Evolutionary conservation across 2,888 invertebrate genomes (phyloP).

Genomic region (Magallana nippona): DNA sequence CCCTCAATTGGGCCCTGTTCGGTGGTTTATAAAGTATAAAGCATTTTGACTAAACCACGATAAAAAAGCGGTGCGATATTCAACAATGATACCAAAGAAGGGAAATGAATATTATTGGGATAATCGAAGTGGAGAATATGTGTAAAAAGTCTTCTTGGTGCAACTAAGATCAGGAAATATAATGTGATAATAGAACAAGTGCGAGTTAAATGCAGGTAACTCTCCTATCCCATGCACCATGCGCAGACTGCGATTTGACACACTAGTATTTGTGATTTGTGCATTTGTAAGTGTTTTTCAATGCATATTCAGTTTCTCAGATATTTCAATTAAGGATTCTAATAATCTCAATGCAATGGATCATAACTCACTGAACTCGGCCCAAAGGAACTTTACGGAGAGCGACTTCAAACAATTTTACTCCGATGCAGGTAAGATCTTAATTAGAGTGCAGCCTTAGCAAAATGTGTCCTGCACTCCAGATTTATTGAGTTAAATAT

Average conservation of each 20-base stretch:
- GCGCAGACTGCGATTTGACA: slow-evolving; percentile 19
- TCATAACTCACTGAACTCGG: slow-evolving; percentile 12
- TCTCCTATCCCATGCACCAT: slow-evolving; percentile 19
- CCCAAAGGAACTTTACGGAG: neutral
- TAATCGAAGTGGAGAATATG: slow-evolving; percentile 30
- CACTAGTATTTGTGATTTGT: slow-evolving; percentile 36
- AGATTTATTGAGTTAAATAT: slow-evolving; percentile 40
- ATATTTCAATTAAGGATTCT: slow-evolving; percentile 15
- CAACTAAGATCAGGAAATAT: slow-evolving; percentile 15
- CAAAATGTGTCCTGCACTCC: slow-evolving; percentile 28
- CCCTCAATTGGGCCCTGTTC: slow-evolving; percentile 18
- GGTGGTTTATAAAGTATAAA: slow-evolving; percentile 32
- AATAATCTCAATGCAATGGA: slow-evolving; percentile 21
- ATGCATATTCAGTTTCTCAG: slow-evolving; percentile 25
- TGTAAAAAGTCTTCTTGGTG: neutral
- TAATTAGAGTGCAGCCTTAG: neutral
- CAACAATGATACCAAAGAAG: slow-evolving; percentile 23
- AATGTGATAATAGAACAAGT: slow-evolving; percentile 15
- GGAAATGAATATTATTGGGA: slow-evolving; percentile 25
- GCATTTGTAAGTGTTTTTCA: slow-evolving; percentile 40
- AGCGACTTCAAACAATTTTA: slow-evolving; percentile 31
- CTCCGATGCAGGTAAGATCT: slow-evolving; percentile 30
- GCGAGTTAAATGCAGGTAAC: slow-evolving; percentile 33
- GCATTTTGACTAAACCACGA: slow-evolving; percentile 28
- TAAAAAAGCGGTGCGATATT: slow-evolving; percentile 23